These are phyloP conservation scores for Rutpela maculata DNA, from an alignment of 2,888 invertebrate species.

Conservation along the genomic window DNA sequence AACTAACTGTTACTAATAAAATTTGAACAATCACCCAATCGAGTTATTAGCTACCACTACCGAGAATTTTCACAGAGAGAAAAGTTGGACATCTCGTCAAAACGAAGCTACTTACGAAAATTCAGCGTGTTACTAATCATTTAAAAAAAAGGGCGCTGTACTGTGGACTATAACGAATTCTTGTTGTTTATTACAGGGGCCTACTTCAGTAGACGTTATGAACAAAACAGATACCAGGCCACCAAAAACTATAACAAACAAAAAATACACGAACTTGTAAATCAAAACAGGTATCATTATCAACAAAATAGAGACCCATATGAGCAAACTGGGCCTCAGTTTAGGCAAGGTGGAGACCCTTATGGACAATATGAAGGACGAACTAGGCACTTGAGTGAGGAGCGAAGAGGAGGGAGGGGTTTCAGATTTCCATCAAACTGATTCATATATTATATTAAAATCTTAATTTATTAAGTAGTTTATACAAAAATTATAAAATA, in stretches of 20 bases:
- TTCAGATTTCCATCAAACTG: constrained; percentile 48
- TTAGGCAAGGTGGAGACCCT: not conserved
- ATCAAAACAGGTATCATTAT: constrained; percentile 30
- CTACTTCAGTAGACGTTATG: constrained; percentile 8
- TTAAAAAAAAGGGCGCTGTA: no score
- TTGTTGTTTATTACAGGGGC: constrained; percentile 9
- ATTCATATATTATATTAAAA: not conserved
- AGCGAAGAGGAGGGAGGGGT: constrained; percentile 26
- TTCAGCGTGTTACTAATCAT: no score
- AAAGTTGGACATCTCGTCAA: no score
- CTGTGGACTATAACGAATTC: no score
- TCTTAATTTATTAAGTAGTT: not conserved
- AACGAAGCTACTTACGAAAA: no score
- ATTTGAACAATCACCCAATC: no score
- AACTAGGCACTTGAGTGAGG: not conserved
- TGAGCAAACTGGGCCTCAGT: not conserved
- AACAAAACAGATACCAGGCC: constrained; percentile 20
- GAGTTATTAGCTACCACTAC: no score
- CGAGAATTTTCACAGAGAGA: no score
- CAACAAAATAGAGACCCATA: constrained; percentile 19
- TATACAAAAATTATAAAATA: not conserved
- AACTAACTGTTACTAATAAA: no score
- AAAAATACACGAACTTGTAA: not conserved
- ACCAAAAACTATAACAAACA: constrained; percentile 29
- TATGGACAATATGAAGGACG: constrained; percentile 19